Evolutionary conservation across 2,113 vertebrate species (phyloP).

Genomic region (Bombycilla garrulus): DNA sequence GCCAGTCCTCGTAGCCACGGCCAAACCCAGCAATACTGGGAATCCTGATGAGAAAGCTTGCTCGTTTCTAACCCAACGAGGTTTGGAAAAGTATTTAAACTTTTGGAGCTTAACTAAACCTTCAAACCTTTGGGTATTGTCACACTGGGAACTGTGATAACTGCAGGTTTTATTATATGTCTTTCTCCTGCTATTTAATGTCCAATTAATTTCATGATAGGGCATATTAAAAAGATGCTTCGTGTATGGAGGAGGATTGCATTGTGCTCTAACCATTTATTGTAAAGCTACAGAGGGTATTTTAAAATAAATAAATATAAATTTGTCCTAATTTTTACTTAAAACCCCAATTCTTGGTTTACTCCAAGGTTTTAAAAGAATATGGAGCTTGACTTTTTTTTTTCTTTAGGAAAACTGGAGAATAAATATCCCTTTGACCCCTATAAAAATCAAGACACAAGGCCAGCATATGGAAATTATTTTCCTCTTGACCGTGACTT

Average conservation of each 20-base stretch:
- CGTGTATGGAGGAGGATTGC: conserved; percentile 42
- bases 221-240: conserved; percentile 62
- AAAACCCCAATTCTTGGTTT: neutral
- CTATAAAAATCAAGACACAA: conserved; percentile 53
- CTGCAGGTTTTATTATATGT: conserved; percentile 62
- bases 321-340: conserved; percentile 16
- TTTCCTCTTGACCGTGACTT: conserved; percentile 57
- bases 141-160: conserved; percentile 50
- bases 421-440: conserved; percentile 42
- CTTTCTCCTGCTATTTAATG: conserved; percentile 70
- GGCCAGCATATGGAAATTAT: conserved; percentile 67
- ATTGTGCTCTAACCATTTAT: neutral
- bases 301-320: conserved; percentile 38
- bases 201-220: conserved; percentile 70
- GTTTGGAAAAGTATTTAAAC: conserved; percentile 68
- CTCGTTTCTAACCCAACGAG: conserved; percentile 26
- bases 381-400: neutral
- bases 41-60: conserved; percentile 36
- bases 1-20: neutral
- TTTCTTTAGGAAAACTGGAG: neutral
- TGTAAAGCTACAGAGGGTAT: neutral
- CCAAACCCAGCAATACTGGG: conserved; percentile 54
- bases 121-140: conserved; percentile 58
- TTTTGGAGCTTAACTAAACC: conserved; percentile 70
- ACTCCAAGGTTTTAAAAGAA: neutral